Evolutionary conservation across 2,888 invertebrate species (phyloP).

Genomic region (Biston betularia): DNA sequence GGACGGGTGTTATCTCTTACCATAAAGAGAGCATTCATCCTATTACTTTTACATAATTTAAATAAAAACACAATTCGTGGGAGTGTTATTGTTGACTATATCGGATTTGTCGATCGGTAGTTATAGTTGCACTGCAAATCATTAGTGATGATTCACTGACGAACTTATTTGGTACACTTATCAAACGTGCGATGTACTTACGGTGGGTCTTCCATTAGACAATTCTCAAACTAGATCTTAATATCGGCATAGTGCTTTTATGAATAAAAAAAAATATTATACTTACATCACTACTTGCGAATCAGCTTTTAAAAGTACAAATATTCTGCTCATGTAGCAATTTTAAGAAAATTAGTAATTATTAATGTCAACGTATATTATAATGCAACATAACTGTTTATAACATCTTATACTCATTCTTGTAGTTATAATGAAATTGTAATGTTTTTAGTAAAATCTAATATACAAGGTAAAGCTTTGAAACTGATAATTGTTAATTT

Average conservation of each 20-base stretch:
- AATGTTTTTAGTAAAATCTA: conserved; percentile 61
- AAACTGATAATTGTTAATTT: conserved; percentile 52
- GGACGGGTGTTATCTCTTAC: too few species aligned
- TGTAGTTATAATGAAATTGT: conserved; percentile 62
- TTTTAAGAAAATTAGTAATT: conserved; percentile 71
- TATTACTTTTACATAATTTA: too few species aligned
- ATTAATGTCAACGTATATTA: conserved; percentile 62
- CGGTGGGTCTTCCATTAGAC: conserved; percentile 68
- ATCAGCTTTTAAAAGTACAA: conserved; percentile 77
- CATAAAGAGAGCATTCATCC: too few species aligned
- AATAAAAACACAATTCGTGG: too few species aligned
- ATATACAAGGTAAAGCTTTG: conserved; percentile 68
- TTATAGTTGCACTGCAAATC: not conserved
- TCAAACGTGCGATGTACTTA: conserved; percentile 55
- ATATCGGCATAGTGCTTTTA: conserved; percentile 65
- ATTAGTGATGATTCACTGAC: conserved; percentile 13
- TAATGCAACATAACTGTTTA: conserved; percentile 59
- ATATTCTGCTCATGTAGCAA: conserved; percentile 82
- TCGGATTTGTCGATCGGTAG: not conserved
- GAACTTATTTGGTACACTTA: conserved; percentile 14
- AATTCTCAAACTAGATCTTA: conserved; percentile 69
- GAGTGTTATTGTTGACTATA: not conserved
- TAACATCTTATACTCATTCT: conserved; percentile 76
- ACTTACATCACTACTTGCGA: conserved; percentile 59
- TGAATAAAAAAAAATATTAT: conserved; percentile 38